Conservation (phyloP, 1,140 invertebrate species). For the Antheraea mylitta region DNA sequence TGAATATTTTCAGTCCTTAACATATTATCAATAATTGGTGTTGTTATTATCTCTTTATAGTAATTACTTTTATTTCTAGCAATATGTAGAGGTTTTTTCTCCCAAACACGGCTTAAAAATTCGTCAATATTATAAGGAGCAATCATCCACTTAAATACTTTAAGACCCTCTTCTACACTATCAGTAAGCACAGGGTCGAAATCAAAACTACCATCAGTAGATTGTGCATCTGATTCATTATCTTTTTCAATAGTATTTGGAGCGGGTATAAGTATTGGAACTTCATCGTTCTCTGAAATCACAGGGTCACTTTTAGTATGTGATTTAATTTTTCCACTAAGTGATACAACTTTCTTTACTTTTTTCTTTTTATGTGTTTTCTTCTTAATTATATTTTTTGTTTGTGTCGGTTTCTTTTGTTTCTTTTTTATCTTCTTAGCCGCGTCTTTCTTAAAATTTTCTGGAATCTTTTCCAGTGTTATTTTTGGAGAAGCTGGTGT, state of each 20-base stretch:
- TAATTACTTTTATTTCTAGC: constrained; percentile 83
- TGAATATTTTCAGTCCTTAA: constrained; percentile 86
- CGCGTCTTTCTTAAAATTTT: constrained; percentile 38
- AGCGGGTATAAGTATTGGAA: constrained; percentile 38
- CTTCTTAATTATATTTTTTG: constrained; percentile 54
- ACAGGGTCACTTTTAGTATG: constrained; percentile 18
- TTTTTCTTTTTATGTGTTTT: constrained; percentile 58
- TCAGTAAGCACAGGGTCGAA: constrained; percentile 76
- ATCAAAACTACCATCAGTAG: constrained; percentile 43
- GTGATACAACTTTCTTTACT: constrained; percentile 23
- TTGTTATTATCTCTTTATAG: constrained; percentile 87
- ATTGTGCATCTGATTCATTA: constrained; percentile 28
- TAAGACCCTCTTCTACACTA: constrained; percentile 80
- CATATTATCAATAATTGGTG: constrained; percentile 87
- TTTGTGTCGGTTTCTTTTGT: constrained; percentile 46
- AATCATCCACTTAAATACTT: constrained; percentile 86
- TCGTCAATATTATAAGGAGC: constrained; percentile 81
- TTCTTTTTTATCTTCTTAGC: constrained; percentile 50
- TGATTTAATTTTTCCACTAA: constrained; percentile 18
- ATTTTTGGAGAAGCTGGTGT: constrained; percentile 24
- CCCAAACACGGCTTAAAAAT: constrained; percentile 88
- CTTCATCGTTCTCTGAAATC: constrained; percentile 40
- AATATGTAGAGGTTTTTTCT: constrained; percentile 88
- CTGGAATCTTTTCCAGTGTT: constrained; percentile 30
- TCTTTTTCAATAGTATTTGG: constrained; percentile 16